phyloP scores from a whole-genome alignment of 2,797 vertebrate species.

The Acanthopagrus latus region DNA sequence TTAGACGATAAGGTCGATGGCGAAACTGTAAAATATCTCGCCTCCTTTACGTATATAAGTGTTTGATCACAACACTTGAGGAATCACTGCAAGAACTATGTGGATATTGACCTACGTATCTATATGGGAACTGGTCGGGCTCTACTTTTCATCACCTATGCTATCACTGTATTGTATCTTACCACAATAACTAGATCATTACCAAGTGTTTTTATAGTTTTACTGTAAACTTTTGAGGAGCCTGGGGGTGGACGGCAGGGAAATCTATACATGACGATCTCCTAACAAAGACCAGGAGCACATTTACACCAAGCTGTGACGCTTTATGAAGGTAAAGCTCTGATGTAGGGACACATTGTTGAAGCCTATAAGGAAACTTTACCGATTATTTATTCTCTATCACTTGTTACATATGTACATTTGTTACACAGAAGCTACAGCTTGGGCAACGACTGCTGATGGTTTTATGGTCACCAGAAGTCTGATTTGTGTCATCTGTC shows the following conservation, averaged over 20 bases:
- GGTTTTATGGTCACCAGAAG: background rate
- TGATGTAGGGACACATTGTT: background rate
- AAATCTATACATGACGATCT: constrained; percentile 18
- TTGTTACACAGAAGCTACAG: background rate
- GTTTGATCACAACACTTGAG: too few relatives aligned
- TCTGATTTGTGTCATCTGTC: constrained; percentile 6
- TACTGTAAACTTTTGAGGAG: constrained; percentile 2
- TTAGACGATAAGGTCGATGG: too few relatives aligned
- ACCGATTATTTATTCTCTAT: background rate
- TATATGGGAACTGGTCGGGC: too few relatives aligned
- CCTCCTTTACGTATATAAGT: too few relatives aligned
- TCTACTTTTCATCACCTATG: background rate
- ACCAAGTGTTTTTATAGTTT: background rate
- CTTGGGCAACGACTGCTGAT: background rate
- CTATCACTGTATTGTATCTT: background rate
- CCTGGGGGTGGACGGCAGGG: constrained; percentile 30
- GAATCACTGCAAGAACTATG: too few relatives aligned
- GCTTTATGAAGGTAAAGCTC: background rate
- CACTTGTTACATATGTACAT: background rate
- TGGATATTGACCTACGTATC: too few relatives aligned
- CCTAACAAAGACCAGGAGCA: constrained; percentile 31
- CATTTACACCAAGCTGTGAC: constrained; percentile 16
- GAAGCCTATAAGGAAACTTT: background rate
- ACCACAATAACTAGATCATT: background rate
- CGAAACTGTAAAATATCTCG: too few relatives aligned